Conservation (phyloP, 2,888 invertebrate species). For the Aphodius granarius region DNA sequence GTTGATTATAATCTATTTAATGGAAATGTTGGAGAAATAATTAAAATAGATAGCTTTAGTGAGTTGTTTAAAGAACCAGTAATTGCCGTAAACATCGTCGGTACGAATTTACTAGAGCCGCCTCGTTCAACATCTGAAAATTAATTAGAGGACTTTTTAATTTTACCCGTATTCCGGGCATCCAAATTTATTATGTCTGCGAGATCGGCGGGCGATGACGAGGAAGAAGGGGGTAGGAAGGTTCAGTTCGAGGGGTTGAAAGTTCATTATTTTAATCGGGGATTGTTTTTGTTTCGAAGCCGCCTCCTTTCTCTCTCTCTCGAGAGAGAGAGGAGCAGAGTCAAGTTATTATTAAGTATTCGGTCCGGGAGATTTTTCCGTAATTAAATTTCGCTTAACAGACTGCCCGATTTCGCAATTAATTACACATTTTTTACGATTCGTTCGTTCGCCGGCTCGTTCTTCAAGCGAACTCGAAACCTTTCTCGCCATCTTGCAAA, state of each 20-base stretch:
- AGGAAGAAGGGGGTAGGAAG: background rate
- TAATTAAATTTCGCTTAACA: slow-evolving; percentile 10
- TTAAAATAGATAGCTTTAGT: background rate
- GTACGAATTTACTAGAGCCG: background rate
- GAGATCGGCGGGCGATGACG: background rate
- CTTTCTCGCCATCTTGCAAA: background rate
- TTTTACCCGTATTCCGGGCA: background rate
- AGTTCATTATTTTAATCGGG: slow-evolving; percentile 15
- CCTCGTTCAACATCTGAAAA: background rate
- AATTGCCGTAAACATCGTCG: background rate
- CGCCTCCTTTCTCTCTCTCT: background rate
- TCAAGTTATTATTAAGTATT: slow-evolving; percentile 6
- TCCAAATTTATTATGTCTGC: background rate
- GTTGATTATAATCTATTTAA: too few relatives aligned
- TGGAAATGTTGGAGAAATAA: too few relatives aligned
- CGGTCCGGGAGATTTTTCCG: slow-evolving; percentile 3
- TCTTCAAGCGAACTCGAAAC: background rate
- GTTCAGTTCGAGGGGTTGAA: background rate
- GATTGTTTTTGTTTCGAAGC: slow-evolving; percentile 8
- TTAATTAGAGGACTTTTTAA: background rate
- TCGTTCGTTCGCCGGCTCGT: background rate
- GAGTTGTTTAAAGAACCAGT: background rate
- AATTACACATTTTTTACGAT: slow-evolving; percentile 1
- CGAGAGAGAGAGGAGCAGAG: background rate
- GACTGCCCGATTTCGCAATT: slow-evolving; percentile 1